Percentiles rank a stretch among this genome's conserved stretches.
These are phyloP conservation scores for Leptosomus discolor DNA, from an alignment of 2,113 vertebrate species.

Conservation along the genomic window DNA sequence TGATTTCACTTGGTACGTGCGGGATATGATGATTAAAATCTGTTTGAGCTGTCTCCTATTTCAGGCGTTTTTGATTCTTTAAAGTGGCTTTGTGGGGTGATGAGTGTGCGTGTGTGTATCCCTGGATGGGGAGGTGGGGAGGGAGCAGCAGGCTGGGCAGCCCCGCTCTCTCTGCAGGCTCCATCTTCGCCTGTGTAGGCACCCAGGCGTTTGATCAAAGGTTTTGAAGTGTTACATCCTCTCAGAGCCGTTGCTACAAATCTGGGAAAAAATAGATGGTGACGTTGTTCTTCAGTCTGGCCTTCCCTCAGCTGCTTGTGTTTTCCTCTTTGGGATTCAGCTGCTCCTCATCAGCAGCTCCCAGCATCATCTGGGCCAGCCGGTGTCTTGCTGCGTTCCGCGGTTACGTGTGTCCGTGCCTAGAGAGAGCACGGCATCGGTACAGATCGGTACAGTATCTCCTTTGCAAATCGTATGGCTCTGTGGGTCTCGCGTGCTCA, in stretches of 20 bases:
- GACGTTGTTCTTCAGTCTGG: neutral
- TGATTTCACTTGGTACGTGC: neutral
- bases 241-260: neutral
- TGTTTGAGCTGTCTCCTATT: neutral
- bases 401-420: neutral
- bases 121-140: neutral
- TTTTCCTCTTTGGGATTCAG: neutral
- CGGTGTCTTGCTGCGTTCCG: rapidly evolving
- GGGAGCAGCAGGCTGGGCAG: neutral
- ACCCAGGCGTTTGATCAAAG: neutral
- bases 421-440: rapidly evolving
- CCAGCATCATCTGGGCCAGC: neutral
- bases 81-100: neutral
- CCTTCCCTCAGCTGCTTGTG: neutral
- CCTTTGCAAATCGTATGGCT: neutral
- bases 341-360: neutral
- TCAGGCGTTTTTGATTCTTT: neutral
- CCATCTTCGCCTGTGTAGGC: neutral
- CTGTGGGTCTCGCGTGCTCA: rapidly evolving
- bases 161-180: neutral
- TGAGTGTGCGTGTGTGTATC: neutral
- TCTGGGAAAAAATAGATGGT: neutral
- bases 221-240: neutral
- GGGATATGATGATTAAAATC: neutral
- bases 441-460: rapidly evolving